phyloP scores from a whole-genome alignment of 2,888 invertebrate genomes.

The Amaurobius ferox region DNA sequence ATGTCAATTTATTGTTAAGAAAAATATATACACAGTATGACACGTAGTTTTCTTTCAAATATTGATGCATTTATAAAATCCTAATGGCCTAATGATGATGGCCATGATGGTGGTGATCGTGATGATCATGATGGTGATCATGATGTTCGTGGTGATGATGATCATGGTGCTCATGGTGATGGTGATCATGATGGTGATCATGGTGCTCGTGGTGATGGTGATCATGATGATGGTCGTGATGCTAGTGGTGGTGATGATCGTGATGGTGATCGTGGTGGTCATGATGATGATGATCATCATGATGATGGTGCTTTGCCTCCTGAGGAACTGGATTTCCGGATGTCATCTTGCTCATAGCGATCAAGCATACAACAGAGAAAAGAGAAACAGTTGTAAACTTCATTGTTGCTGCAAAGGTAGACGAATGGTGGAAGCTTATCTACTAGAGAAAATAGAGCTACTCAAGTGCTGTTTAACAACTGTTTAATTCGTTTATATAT shows the following conservation, averaged over 20 bases:
- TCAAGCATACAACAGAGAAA: not conserved
- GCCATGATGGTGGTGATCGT: constrained; percentile 14
- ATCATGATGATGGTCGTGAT: not conserved
- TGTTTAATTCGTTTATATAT: too few species aligned
- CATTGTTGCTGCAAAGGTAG: not conserved
- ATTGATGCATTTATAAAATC: too few species aligned
- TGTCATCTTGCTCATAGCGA: not conserved
- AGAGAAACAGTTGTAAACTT: too few species aligned
- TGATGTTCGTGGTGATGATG: not conserved
- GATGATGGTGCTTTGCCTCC: not conserved
- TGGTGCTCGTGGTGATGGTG: constrained; percentile 8
- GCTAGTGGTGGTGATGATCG: not conserved
- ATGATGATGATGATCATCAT: constrained; percentile 15
- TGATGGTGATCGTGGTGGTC: constrained; percentile 1
- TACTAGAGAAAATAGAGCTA: too few species aligned
- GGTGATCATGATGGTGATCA: not conserved
- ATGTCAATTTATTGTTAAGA: too few species aligned
- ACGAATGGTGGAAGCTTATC: too few species aligned
- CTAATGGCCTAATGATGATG: too few species aligned
- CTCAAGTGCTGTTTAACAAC: too few species aligned
- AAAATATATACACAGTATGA: too few species aligned
- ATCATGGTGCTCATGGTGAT: not conserved
- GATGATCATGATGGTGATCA: constrained; percentile 5
- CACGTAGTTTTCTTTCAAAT: too few species aligned
- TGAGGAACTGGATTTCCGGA: not conserved